Percentiles rank a stretch among this genome's conserved stretches.
These are phyloP conservation scores for Mesochorus sp. DNA, from an alignment of 2,888 invertebrate species.

Conservation along the genomic window DNA sequence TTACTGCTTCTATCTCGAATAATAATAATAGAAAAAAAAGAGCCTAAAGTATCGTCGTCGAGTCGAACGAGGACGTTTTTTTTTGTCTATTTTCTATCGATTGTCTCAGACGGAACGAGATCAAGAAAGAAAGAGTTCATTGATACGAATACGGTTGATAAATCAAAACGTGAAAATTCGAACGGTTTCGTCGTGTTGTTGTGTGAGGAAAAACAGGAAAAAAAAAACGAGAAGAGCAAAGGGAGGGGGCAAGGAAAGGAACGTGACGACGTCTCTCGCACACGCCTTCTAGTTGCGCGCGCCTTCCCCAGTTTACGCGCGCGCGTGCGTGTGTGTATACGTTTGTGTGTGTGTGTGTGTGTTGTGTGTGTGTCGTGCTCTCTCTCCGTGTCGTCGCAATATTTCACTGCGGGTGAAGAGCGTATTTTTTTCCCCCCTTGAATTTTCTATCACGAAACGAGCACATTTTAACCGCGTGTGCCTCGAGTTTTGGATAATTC, in stretches of 20 bases:
- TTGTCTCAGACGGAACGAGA: too few relatives aligned
- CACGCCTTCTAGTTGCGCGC: conserved; percentile 44
- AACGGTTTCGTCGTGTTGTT: neutral
- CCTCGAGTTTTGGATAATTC: neutral
- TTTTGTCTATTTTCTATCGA: too few relatives aligned
- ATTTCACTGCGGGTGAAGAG: conserved; percentile 37
- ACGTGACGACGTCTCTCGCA: conserved; percentile 39
- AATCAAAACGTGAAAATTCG: conserved; percentile 4
- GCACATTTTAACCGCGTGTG: neutral
- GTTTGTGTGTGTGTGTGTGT: conserved; percentile 43
- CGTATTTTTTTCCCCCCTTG: neutral
- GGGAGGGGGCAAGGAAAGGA: conserved; percentile 29
- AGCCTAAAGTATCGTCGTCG: neutral
- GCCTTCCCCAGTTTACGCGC: too few relatives aligned
- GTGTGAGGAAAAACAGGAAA: neutral
- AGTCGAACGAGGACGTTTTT: too few relatives aligned
- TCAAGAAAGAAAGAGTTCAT: too few relatives aligned
- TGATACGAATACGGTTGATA: too few relatives aligned
- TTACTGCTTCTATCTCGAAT: conserved; percentile 55
- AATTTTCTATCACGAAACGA: neutral
- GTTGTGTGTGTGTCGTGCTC: neutral
- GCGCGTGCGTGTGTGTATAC: conserved; percentile 53
- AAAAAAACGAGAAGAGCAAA: conserved; percentile 41
- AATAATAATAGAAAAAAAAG: conserved; percentile 34
- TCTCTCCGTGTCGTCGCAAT: conserved; percentile 32